These are phyloP conservation scores for Hucho hucho DNA, from an alignment of 2,113 vertebrate genomes.

Conservation along the genomic window DNA sequence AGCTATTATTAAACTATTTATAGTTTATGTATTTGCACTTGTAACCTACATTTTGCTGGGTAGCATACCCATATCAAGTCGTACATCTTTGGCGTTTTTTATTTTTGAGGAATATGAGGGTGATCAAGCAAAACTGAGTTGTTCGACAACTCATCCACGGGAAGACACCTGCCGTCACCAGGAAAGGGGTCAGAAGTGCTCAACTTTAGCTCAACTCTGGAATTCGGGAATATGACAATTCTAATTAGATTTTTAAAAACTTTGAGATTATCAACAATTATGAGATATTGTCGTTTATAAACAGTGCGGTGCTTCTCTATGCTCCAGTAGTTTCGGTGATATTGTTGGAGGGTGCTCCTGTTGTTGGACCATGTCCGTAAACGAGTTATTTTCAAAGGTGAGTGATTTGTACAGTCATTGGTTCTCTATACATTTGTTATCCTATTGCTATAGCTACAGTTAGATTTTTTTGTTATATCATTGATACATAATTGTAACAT, in stretches of 20 bases:
- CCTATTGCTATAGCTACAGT: too few relatives aligned
- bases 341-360: not conserved
- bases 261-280: conserved; percentile 21
- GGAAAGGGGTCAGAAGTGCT: conserved; percentile 20
- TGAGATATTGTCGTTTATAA: not conserved
- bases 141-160: not conserved
- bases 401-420: conserved; percentile 35
- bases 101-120: not conserved
- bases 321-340: conserved; percentile 7
- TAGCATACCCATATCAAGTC: too few relatives aligned
- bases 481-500: too few relatives aligned
- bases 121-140: not conserved
- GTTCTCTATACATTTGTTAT: not conserved
- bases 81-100: too few relatives aligned
- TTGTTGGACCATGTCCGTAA: conserved; percentile 70
- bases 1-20: not conserved
- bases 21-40: not conserved
- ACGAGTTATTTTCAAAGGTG: conserved; percentile 76
- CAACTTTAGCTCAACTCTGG: conserved; percentile 6
- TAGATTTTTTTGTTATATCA: too few relatives aligned
- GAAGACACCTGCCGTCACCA: conserved; percentile 39
- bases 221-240: conserved; percentile 1
- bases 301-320: conserved; percentile 2
- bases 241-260: conserved; percentile 16
- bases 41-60: not conserved